Conservation (phyloP, 2,113 vertebrate species). For the Kobus ellipsiprymnus region DNA sequence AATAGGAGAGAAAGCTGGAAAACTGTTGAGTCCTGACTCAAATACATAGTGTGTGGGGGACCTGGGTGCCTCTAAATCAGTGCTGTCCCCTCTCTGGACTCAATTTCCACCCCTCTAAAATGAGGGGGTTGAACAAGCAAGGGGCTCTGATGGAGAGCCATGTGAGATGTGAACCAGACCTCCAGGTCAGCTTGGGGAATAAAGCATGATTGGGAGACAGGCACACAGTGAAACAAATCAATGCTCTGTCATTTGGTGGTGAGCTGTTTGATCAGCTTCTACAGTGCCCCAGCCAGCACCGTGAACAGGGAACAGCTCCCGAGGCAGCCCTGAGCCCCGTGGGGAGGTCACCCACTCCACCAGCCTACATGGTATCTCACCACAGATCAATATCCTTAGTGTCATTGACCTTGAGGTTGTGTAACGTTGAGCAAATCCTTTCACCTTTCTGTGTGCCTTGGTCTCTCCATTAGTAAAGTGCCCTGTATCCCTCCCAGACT, state of each 20-base stretch:
- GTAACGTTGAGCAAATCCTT: background rate
- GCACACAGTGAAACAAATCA: background rate
- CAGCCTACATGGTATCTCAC: background rate
- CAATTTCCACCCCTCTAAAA: background rate
- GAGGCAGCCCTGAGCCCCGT: background rate
- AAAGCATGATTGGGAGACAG: background rate
- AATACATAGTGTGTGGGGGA: rapidly evolving
- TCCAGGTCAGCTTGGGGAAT: background rate
- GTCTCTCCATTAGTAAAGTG: background rate
- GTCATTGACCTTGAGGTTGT: background rate
- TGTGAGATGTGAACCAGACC: background rate
- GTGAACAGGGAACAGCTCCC: background rate
- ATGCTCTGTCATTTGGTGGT: background rate
- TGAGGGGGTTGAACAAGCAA: background rate
- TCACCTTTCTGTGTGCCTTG: background rate
- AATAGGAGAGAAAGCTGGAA: background rate
- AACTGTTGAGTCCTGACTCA: background rate
- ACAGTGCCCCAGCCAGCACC: background rate
- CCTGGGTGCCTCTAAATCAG: background rate
- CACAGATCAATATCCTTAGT: background rate
- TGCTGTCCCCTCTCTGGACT: background rate
- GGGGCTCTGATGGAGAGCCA: background rate
- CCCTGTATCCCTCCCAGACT: background rate
- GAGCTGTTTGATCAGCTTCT: background rate
- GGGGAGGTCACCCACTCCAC: background rate